Percentiles rank a stretch among this genome's conserved stretches.
These are phyloP conservation scores for Machimus atricapillus DNA, from an alignment of 2,888 invertebrate species.

Conservation along the genomic window DNA sequence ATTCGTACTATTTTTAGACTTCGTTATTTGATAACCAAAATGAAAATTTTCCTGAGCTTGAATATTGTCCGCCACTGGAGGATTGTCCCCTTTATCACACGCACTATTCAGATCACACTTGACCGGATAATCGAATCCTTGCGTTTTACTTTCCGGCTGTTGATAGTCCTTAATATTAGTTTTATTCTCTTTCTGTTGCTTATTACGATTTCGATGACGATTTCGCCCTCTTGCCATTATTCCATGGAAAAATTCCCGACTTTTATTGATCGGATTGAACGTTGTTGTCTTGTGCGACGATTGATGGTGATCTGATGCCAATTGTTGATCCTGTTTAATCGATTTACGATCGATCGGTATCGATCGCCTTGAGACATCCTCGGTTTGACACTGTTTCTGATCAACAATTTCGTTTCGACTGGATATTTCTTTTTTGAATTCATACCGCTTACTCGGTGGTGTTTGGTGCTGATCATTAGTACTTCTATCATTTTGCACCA, in stretches of 20 bases:
- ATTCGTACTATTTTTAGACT: slow-evolving; percentile 57
- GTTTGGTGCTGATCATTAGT: neutral
- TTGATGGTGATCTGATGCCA: slow-evolving; percentile 14
- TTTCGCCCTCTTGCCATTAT: slow-evolving; percentile 63
- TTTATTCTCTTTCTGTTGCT: slow-evolving; percentile 45
- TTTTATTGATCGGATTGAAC: slow-evolving; percentile 55
- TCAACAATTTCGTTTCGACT: slow-evolving; percentile 46
- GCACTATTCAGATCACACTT: neutral
- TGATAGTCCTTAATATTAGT: neutral
- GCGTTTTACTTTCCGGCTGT: neutral
- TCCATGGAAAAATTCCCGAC: slow-evolving; percentile 57
- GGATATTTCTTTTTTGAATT: slow-evolving; percentile 34
- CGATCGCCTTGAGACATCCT: slow-evolving; percentile 44
- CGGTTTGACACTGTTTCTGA: slow-evolving; percentile 41
- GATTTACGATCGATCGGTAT: slow-evolving; percentile 38
- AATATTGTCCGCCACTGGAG: neutral
- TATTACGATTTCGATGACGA: slow-evolving; percentile 55
- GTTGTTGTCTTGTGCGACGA: neutral
- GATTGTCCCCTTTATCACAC: neutral
- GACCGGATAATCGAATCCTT: neutral
- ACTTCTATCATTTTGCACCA: slow-evolving; percentile 11
- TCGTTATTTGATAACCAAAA: slow-evolving; percentile 59
- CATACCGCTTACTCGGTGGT: neutral
- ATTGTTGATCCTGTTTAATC: slow-evolving; percentile 42
- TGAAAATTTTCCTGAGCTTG: slow-evolving; percentile 45